Percentiles rank a stretch among this genome's conserved stretches.
phyloP scores from a whole-genome alignment of 2,888 invertebrate species.

The Watsonalla binaria region DNA sequence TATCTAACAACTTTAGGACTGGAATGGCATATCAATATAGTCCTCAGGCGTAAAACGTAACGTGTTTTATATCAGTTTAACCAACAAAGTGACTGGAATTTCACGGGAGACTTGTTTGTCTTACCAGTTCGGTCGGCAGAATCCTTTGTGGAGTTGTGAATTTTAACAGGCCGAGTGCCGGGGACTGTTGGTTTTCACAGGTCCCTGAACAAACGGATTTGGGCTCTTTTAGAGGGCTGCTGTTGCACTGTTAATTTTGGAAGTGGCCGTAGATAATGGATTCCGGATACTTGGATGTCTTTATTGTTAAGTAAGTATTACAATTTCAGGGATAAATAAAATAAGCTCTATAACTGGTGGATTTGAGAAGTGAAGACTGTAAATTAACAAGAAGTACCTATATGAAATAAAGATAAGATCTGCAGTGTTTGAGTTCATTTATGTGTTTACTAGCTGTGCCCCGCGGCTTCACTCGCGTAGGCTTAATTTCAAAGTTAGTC shows the following conservation, averaged over 20 bases:
- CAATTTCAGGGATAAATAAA: too few species aligned
- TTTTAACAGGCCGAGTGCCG: conserved; percentile 64
- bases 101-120: conserved; percentile 70
- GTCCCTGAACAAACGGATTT: conserved; percentile 32
- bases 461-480: too few species aligned
- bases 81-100: conserved; percentile 57
- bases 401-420: too few species aligned
- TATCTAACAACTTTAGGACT: neutral
- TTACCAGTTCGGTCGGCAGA: conserved; percentile 49
- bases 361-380: too few species aligned
- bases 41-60: neutral
- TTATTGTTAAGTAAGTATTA: too few species aligned
- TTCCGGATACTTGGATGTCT: too few species aligned
- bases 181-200: conserved; percentile 46
- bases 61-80: conserved; percentile 33
- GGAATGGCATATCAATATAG: neutral
- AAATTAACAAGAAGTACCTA: too few species aligned
- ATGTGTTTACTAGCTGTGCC: too few species aligned
- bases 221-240: conserved; percentile 10
- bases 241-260: neutral
- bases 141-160: conserved; percentile 52
- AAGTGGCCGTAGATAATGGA: too few species aligned
- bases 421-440: too few species aligned
- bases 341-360: too few species aligned
- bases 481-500: too few species aligned